Evolutionary conservation across 2,797 vertebrate genomes (phyloP).

Genomic region (Capromys pilorides): DNA sequence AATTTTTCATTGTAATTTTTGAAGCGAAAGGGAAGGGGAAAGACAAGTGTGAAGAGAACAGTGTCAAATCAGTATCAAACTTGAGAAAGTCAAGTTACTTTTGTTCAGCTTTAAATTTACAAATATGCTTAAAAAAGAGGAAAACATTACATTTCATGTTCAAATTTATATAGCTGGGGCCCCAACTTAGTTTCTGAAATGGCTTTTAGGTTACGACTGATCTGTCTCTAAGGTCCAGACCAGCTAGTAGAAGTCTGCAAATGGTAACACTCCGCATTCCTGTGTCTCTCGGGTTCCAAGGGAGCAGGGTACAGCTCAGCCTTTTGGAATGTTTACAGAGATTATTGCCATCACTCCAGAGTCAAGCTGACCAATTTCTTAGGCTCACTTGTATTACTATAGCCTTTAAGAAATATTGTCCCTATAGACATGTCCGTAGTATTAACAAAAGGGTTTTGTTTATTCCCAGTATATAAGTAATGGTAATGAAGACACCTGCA

Average conservation of each 20-base stretch:
- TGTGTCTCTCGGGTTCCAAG: slow-evolving; percentile 65
- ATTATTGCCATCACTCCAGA: slow-evolving; percentile 77
- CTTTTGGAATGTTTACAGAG: slow-evolving; percentile 81
- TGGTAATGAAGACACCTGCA: slow-evolving; percentile 78
- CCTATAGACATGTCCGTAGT: slow-evolving; percentile 59
- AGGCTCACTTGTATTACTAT: slow-evolving; percentile 66
- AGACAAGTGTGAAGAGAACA: not conserved
- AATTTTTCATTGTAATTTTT: slow-evolving; percentile 70
- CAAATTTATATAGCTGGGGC: slow-evolving; percentile 70
- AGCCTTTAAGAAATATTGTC: slow-evolving; percentile 65
- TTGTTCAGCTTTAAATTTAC: slow-evolving; percentile 64
- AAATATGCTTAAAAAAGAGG: slow-evolving; percentile 67
- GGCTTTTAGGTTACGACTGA: slow-evolving; percentile 68
- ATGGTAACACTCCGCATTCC: slow-evolving; percentile 62
- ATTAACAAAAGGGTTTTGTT: slow-evolving; percentile 56
- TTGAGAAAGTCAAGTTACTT: slow-evolving; percentile 74
- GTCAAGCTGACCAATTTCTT: slow-evolving; percentile 55
- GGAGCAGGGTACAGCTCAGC: slow-evolving; percentile 71
- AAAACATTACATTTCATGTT: slow-evolving; percentile 73
- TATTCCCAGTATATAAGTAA: slow-evolving; percentile 66
- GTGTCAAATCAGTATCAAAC: slow-evolving; percentile 72
- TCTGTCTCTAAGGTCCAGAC: slow-evolving; percentile 59
- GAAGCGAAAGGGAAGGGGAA: slow-evolving; percentile 68
- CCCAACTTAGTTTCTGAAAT: slow-evolving; percentile 67
- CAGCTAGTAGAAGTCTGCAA: slow-evolving; percentile 61